Evolutionary conservation across 2,113 vertebrate species (phyloP).

Genomic region (Calyptommatus sinebrachiatus): DNA sequence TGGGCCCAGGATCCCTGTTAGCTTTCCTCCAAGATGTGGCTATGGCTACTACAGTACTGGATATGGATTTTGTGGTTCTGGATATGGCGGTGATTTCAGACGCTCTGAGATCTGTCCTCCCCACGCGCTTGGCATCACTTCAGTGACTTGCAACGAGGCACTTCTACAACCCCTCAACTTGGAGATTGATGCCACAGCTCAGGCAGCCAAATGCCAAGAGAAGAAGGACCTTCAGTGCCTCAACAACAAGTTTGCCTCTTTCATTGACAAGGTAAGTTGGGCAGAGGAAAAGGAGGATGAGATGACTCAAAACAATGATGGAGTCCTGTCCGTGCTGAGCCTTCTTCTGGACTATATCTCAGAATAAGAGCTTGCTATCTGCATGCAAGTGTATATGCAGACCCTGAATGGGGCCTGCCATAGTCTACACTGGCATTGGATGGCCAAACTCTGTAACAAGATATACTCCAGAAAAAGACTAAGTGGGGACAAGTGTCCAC

Average conservation of each 20-base stretch:
- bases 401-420: too few relatives aligned
- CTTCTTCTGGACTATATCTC: too few relatives aligned
- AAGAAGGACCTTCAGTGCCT: constrained; percentile 47
- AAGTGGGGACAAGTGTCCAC: too few relatives aligned
- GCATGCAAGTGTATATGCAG: too few relatives aligned
- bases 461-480: too few relatives aligned
- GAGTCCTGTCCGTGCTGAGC: too few relatives aligned
- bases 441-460: too few relatives aligned
- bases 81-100: background rate
- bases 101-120: background rate
- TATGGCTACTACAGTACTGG: background rate
- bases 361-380: too few relatives aligned
- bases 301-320: background rate
- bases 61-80: background rate
- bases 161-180: constrained; percentile 23
- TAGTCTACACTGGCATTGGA: too few relatives aligned
- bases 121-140: background rate
- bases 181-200: constrained; percentile 31
- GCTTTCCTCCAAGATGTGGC: background rate
- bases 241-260: constrained; percentile 48
- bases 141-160: background rate
- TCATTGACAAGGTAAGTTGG: constrained; percentile 49
- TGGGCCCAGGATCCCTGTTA: background rate
- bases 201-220: constrained; percentile 39
- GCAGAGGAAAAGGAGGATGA: too few relatives aligned